Percentiles rank a stretch among this genome's conserved stretches.
phyloP scores from a whole-genome alignment of 2,888 invertebrate genomes.

The Leptogaster cylindrica region DNA sequence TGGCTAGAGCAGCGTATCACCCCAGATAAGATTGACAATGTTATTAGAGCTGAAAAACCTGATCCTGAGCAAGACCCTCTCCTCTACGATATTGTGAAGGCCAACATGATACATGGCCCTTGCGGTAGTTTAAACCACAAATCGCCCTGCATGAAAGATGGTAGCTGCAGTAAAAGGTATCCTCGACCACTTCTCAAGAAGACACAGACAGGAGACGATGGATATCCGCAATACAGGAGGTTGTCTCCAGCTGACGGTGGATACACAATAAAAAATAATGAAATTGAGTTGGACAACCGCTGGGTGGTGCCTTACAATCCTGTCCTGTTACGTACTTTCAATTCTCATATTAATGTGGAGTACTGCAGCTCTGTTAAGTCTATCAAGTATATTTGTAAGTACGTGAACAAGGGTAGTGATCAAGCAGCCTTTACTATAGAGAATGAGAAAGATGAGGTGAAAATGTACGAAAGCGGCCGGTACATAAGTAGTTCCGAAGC shows the following conservation, averaged over 20 bases:
- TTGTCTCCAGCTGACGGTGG: slow-evolving; percentile 38
- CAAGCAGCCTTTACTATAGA: slow-evolving; percentile 50
- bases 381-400: slow-evolving; percentile 41
- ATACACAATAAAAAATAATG: slow-evolving; percentile 44
- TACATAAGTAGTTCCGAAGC: slow-evolving; percentile 52
- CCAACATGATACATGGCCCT: slow-evolving; percentile 57
- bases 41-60: slow-evolving; percentile 51
- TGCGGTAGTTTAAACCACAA: slow-evolving; percentile 51
- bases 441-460: background rate
- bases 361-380: slow-evolving; percentile 50
- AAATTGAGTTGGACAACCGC: slow-evolving; percentile 48
- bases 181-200: slow-evolving; percentile 50
- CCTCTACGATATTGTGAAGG: slow-evolving; percentile 50
- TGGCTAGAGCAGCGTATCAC: slow-evolving; percentile 54
- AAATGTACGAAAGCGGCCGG: background rate
- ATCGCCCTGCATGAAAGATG: slow-evolving; percentile 54
- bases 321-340: slow-evolving; percentile 49
- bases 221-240: slow-evolving; percentile 56
- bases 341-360: slow-evolving; percentile 57
- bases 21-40: slow-evolving; percentile 52
- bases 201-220: slow-evolving; percentile 54
- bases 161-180: slow-evolving; percentile 55
- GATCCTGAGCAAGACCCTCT: slow-evolving; percentile 46
- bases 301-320: slow-evolving; percentile 55
- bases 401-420: slow-evolving; percentile 51